These are phyloP conservation scores for Frankliniella intonsa DNA, from an alignment of 2,888 invertebrate genomes.

Conservation along the genomic window DNA sequence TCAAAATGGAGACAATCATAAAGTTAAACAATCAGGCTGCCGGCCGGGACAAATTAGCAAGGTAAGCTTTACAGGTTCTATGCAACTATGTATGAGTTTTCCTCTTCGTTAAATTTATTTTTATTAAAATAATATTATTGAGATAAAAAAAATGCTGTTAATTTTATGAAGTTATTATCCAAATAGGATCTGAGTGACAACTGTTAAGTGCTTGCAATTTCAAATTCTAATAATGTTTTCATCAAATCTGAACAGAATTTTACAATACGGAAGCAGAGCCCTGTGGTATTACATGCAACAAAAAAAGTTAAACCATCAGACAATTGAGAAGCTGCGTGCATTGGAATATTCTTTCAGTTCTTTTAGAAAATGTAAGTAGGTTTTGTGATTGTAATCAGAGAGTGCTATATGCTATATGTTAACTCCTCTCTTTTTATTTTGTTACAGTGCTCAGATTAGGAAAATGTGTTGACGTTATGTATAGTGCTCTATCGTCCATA, in stretches of 20 bases:
- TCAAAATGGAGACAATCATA: conserved; percentile 51
- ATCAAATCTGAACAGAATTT: conserved; percentile 53
- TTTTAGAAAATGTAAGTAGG: conserved; percentile 72
- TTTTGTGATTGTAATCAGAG: conserved; percentile 34
- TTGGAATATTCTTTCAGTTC: conserved; percentile 78
- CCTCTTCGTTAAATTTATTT: not conserved
- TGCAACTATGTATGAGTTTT: too few species aligned
- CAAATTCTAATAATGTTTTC: not conserved
- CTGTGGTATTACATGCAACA: conserved; percentile 73
- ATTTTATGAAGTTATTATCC: not conserved
- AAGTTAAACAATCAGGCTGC: conserved; percentile 54
- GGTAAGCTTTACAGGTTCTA: conserved; percentile 44
- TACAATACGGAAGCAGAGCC: conserved; percentile 76
- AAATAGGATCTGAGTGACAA: not conserved
- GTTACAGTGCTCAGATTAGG: conserved; percentile 76
- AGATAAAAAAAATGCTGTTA: too few species aligned
- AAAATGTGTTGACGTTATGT: conserved; percentile 74
- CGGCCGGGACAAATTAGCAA: conserved; percentile 55
- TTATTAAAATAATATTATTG: not conserved
- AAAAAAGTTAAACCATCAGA: conserved; percentile 56
- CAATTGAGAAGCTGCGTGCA: conserved; percentile 70
- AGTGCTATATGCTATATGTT: conserved; percentile 8
- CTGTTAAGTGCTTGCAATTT: not conserved
- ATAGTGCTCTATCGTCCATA: conserved; percentile 66
- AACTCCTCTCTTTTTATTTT: conserved; percentile 42